Evolutionary conservation across 2,888 invertebrate genomes (phyloP), one percentile per base, ranked within the genome.

Genomic region (Epiblema foenella): DNA sequence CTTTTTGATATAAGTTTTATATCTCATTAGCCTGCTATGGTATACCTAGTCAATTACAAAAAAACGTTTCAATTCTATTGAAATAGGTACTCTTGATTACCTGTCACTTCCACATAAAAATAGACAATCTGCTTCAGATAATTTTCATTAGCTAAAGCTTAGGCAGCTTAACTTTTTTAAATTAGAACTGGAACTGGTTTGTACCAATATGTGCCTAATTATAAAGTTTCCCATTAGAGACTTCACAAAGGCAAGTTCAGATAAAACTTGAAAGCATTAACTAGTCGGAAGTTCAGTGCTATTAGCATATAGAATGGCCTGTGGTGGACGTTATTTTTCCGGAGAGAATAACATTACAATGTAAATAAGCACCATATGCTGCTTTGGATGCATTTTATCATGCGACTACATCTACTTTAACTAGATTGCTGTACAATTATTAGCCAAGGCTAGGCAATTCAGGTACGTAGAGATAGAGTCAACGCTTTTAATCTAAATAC

Each of bases 251-350:
- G 74, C 58, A 46, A 66, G 54, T 60, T 59, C 33, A 77, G 81
- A 84, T 82, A 83, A 84, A 86, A 85, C 80, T 85, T 81, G 78
- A 79, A 8, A 81, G 81, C 79, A 83, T 81, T 82, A 81, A 80
- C 77, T 75, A 69, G 75, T 74, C 77, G 81, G 81, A 83, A 85
- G 82, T 85, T 83, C 73, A 72, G 74, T 74, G 75, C 84, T 83
- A 79, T 79, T 88, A 85, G 83, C 87, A 87, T 87, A 87, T 85
- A 87, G 83, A 88, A 85, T 81, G 81, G 81, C 80, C 77, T 69
- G 73, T 65, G 64, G 77, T 73, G 76, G 75, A 78, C 79, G 82
- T 84, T 86, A 86, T 87, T 88, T 88, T 87, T 86, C 82, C 81
- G 76, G 78, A 75, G 75, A 73, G 75, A 78, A 76, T 80, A 81